Evolutionary conservation across 1,140 invertebrate species (phyloP).

Genomic region (Leguminivora glycinivorella): DNA sequence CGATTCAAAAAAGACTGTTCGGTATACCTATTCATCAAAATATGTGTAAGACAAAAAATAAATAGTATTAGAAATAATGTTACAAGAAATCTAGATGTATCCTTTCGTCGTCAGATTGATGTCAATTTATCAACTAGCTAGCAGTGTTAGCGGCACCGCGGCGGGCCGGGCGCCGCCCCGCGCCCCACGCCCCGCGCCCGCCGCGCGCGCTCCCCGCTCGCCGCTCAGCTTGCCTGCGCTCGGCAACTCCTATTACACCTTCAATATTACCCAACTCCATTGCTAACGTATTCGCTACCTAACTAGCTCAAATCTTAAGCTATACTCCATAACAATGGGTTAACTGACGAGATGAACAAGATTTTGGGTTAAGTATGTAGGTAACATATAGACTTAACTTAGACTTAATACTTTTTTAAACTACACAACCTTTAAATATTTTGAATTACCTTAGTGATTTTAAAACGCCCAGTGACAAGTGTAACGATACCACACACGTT

Average conservation of each 20-base stretch:
- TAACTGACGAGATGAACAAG: too few species aligned
- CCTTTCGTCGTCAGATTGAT: conserved; percentile 61
- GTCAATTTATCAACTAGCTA: conserved; percentile 62
- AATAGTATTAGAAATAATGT: conserved; percentile 67
- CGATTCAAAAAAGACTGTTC: conserved; percentile 78
- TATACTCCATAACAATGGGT: neutral
- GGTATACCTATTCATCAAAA: conserved; percentile 76
- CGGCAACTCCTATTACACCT: too few species aligned
- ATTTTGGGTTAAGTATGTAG: too few species aligned
- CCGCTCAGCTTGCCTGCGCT: neutral
- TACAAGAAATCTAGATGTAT: conserved; percentile 58
- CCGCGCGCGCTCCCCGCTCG: conserved; percentile 23
- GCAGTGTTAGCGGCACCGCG: conserved; percentile 50
- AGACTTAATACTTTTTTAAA: too few species aligned
- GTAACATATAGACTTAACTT: too few species aligned
- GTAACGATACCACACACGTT: too few species aligned
- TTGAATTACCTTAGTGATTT: too few species aligned
- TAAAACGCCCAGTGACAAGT: too few species aligned
- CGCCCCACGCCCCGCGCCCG: conserved; percentile 34
- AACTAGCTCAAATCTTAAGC: neutral
- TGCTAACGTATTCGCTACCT: neutral
- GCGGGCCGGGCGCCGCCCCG: conserved; percentile 23
- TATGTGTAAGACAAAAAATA: conserved; percentile 61
- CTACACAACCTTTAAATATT: too few species aligned
- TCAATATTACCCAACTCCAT: too few species aligned